Percentiles rank a stretch among this genome's conserved stretches.
Evolutionary conservation across 1,140 invertebrate species (phyloP).

Genomic region (Calosoma granatense): DNA sequence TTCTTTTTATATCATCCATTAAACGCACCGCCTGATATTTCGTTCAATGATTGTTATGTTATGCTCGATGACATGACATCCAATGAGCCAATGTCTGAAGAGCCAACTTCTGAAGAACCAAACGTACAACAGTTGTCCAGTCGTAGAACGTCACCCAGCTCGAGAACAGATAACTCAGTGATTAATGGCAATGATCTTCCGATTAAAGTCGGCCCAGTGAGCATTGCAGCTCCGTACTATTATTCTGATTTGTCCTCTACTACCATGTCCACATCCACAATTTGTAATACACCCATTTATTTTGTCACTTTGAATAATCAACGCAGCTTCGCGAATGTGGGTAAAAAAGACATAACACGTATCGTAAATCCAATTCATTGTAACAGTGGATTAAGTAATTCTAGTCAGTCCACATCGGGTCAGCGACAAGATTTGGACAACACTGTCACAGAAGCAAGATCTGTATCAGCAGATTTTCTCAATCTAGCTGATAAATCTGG

Average conservation of each 20-base stretch:
- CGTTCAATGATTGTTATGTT: conserved; percentile 12
- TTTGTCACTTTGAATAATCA: conserved; percentile 69
- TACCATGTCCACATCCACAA: conserved; percentile 21
- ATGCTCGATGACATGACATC: conserved; percentile 19
- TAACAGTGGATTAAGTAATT: conserved; percentile 25
- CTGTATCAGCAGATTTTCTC: conserved; percentile 54
- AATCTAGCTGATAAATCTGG: conserved; percentile 54
- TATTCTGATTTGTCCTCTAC: conserved; percentile 64
- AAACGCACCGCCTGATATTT: no score
- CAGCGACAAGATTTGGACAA: conserved; percentile 42
- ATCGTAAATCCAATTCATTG: conserved; percentile 67
- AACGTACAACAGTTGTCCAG: conserved; percentile 26
- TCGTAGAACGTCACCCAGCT: neutral
- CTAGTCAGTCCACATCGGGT: conserved; percentile 17
- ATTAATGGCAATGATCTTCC: no score
- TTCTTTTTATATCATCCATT: no score
- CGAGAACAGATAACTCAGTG: neutral
- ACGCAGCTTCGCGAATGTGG: conserved; percentile 42
- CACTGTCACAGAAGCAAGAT: conserved; percentile 50
- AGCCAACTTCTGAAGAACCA: conserved; percentile 27
- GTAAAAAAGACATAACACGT: conserved; percentile 63
- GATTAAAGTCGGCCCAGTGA: no score
- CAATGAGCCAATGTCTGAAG: conserved; percentile 19
- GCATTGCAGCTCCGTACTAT: conserved; percentile 73
- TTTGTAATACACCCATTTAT: no score